Evolutionary conservation across 2,113 vertebrate genomes (phyloP).

Genomic region (Eolophus roseicapilla): DNA sequence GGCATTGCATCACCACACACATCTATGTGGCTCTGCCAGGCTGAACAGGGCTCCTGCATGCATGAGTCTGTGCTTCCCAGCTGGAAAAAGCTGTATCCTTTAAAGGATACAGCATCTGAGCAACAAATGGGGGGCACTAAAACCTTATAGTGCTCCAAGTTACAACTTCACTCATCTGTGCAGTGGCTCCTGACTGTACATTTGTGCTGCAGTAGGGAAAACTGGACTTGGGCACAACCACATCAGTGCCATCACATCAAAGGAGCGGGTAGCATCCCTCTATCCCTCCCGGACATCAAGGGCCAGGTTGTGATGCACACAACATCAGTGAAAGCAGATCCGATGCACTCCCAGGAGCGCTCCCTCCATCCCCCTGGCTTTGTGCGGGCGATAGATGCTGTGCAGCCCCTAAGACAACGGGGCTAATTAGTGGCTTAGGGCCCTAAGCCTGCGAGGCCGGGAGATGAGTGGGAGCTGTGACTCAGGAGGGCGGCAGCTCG

Average conservation of each 20-base stretch:
- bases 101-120: background rate
- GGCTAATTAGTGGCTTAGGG: background rate
- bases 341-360: background rate
- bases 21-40: fast-evolving
- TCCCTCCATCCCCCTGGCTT: background rate
- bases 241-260: fast-evolving
- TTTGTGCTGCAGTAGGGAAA: fast-evolving
- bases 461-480: background rate
- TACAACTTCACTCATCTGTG: fast-evolving
- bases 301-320: fast-evolving
- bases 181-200: background rate
- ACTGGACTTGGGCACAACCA: background rate
- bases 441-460: background rate
- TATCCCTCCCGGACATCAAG: fast-evolving
- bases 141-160: background rate
- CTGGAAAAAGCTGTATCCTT: background rate
- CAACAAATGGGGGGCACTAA: background rate
- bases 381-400: background rate
- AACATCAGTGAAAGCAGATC: background rate
- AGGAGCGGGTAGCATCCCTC: background rate
- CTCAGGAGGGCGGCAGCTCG: background rate
- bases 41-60: fast-evolving
- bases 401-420: background rate
- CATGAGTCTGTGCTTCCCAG: fast-evolving
- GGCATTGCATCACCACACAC: fast-evolving